These are phyloP conservation scores for Lepidonotus clava DNA, from an alignment of 2,888 invertebrate genomes.

Conservation along the genomic window DNA sequence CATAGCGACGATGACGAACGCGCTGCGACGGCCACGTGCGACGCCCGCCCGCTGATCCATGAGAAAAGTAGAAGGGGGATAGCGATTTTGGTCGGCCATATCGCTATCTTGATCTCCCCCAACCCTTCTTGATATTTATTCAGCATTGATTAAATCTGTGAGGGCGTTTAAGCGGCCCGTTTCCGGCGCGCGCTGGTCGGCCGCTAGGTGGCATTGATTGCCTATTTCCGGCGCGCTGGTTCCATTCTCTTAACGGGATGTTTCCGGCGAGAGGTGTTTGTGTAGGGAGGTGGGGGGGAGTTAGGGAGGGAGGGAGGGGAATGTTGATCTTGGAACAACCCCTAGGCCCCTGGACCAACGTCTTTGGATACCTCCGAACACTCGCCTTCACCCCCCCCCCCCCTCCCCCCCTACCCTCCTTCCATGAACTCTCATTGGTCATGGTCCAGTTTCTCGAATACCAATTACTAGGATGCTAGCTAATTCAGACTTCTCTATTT, in stretches of 20 bases:
- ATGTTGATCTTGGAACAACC: background rate
- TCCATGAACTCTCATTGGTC: no score
- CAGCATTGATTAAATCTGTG: conserved; percentile 35
- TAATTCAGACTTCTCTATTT: no score
- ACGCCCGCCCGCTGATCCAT: no score
- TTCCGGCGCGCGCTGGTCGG: background rate
- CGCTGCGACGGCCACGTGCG: background rate
- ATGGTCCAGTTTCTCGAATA: no score
- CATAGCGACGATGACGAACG: background rate
- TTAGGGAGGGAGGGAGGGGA: background rate
- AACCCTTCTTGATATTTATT: background rate
- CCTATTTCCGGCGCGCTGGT: conserved; percentile 34
- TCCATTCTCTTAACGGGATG: conserved; percentile 17
- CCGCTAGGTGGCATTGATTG: conserved; percentile 33
- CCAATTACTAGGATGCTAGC: no score
- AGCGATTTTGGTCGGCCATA: background rate
- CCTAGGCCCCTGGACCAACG: no score
- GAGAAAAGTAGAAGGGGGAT: background rate
- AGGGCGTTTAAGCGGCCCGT: background rate
- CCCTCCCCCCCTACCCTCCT: no score
- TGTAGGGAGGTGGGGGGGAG: background rate
- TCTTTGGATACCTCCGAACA: no score
- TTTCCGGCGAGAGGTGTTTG: background rate
- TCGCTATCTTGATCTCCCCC: background rate
- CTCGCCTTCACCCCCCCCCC: background rate